phyloP scores from a whole-genome alignment of 2,888 invertebrate genomes.

The Lacanobia wlatinum region DNA sequence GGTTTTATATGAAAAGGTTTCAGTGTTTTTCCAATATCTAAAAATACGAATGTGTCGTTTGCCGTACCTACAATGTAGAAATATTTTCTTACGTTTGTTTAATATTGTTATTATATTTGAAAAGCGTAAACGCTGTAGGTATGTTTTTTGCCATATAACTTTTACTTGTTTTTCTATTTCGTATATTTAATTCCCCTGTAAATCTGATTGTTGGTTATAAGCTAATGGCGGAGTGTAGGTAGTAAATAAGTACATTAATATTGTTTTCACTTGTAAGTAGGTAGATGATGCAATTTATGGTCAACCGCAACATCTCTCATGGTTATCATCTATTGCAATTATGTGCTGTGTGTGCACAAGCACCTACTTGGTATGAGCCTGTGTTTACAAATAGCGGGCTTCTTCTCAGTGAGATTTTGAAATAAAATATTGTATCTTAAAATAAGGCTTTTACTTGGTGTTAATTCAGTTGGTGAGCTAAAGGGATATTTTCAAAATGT shows the following conservation, averaged over 20 bases:
- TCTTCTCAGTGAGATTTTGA: not conserved
- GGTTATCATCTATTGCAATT: conserved; percentile 21
- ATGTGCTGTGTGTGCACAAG: conserved; percentile 7
- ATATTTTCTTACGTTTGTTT: not conserved
- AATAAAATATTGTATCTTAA: not conserved
- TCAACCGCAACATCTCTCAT: conserved; percentile 45
- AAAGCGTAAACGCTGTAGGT: not conserved
- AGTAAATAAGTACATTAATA: conserved; percentile 10
- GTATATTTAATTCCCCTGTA: not conserved
- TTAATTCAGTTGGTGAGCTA: no score
- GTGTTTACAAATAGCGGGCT: conserved; percentile 1
- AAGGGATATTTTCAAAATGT: no score
- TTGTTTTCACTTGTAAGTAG: conserved; percentile 34
- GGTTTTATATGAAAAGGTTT: conserved; percentile 18
- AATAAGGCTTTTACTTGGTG: not conserved
- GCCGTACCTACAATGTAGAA: not conserved
- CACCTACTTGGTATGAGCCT: not conserved
- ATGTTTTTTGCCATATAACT: not conserved
- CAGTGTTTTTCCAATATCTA: conserved; percentile 10
- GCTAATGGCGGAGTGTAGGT: conserved; percentile 9
- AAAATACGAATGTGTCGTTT: conserved; percentile 9
- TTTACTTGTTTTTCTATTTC: not conserved
- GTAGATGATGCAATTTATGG: conserved; percentile 37
- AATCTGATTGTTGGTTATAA: conserved; percentile 8
- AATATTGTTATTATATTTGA: not conserved